phyloP scores from a whole-genome alignment of 2,888 invertebrate species.

The Melikaiella ostensackeni region DNA sequence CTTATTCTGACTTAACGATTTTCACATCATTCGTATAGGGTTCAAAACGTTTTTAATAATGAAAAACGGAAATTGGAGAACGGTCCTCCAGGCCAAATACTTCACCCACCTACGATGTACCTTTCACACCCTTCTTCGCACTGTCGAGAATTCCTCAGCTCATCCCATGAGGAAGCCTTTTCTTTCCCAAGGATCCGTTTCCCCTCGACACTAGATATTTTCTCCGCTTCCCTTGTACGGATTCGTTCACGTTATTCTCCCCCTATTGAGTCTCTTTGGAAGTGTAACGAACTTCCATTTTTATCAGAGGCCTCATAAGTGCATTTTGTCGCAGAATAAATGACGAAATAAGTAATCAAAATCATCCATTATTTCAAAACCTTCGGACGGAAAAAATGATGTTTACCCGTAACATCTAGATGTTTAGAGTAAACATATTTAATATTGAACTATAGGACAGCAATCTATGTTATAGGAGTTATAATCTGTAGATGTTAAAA shows the following conservation, averaged over 20 bases:
- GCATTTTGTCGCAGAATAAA: neutral
- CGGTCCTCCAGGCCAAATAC: slow-evolving; percentile 18
- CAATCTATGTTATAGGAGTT: too few relatives aligned
- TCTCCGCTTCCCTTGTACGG: slow-evolving; percentile 59
- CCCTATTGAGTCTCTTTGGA: slow-evolving; percentile 47
- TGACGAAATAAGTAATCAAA: too few relatives aligned
- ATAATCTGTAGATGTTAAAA: too few relatives aligned
- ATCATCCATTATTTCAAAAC: too few relatives aligned
- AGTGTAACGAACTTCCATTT: slow-evolving; percentile 27
- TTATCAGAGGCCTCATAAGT: slow-evolving; percentile 6
- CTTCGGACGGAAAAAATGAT: too few relatives aligned
- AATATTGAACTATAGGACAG: too few relatives aligned
- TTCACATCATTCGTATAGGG: neutral
- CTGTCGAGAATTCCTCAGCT: slow-evolving; percentile 49
- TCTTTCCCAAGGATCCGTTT: slow-evolving; percentile 59
- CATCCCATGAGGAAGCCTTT: slow-evolving; percentile 64
- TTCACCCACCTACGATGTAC: slow-evolving; percentile 32
- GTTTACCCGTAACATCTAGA: too few relatives aligned
- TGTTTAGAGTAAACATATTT: too few relatives aligned
- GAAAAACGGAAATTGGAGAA: slow-evolving; percentile 28
- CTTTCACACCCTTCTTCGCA: slow-evolving; percentile 36
- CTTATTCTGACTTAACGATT: neutral
- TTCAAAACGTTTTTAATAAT: slow-evolving; percentile 27
- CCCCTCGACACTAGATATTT: slow-evolving; percentile 68
- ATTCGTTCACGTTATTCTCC: slow-evolving; percentile 49